Percentiles rank a stretch among this genome's conserved stretches.
Evolutionary conservation across 2,888 invertebrate species (phyloP).

Genomic region (Agonum fuliginosum): DNA sequence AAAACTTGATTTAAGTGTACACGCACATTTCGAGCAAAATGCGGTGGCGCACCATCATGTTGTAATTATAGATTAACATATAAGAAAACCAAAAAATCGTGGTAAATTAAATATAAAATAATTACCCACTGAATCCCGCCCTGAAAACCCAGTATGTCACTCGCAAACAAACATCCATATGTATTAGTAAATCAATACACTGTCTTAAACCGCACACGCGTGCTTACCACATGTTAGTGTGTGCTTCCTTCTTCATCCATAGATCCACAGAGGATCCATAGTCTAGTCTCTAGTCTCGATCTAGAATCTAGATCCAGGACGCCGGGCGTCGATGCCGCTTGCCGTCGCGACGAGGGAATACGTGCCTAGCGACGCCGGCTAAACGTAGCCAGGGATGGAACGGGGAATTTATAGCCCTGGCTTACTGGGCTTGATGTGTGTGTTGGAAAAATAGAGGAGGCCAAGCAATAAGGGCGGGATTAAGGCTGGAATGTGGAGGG

Average conservation of each 20-base stretch:
- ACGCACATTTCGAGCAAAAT: too few relatives aligned
- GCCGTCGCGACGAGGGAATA: slow-evolving; percentile 21
- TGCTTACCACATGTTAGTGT: too few relatives aligned
- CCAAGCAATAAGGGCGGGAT: background rate
- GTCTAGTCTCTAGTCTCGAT: too few relatives aligned
- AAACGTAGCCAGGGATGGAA: slow-evolving; percentile 27
- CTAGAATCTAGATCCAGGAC: slow-evolving; percentile 36
- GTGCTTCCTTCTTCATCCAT: too few relatives aligned
- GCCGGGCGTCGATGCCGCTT: slow-evolving; percentile 4
- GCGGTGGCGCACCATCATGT: too few relatives aligned
- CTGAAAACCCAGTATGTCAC: background rate
- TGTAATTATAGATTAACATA: too few relatives aligned
- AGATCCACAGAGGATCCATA: too few relatives aligned
- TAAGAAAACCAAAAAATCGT: too few relatives aligned
- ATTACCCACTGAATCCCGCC: background rate
- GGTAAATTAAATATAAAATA: background rate
- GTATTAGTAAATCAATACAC: slow-evolving; percentile 14
- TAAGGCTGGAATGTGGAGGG: background rate
- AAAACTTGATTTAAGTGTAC: too few relatives aligned
- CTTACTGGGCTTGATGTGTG: slow-evolving; percentile 23
- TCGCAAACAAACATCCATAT: slow-evolving; percentile 3
- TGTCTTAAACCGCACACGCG: background rate
- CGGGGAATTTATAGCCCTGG: slow-evolving; percentile 40
- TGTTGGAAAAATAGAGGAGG: background rate
- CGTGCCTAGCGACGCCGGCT: slow-evolving; percentile 13